These are phyloP conservation scores for Agapostemon virescens DNA, from an alignment of 2,888 invertebrate species.

Conservation along the genomic window DNA sequence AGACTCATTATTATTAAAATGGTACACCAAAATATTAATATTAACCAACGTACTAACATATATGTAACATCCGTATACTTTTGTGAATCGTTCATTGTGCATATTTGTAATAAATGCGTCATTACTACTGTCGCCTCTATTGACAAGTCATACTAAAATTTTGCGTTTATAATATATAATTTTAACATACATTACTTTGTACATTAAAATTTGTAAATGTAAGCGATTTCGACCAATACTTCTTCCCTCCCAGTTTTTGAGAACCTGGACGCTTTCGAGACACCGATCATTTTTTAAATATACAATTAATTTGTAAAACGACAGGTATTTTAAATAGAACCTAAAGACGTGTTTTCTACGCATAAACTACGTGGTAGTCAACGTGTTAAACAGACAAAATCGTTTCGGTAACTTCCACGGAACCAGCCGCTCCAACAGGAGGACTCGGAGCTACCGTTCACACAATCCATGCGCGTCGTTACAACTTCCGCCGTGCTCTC, in stretches of 20 bases:
- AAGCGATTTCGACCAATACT: neutral
- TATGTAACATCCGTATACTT: no score
- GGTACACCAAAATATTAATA: no score
- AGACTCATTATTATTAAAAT: no score
- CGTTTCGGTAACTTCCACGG: constrained; percentile 23
- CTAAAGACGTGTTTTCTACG: constrained; percentile 38
- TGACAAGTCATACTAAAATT: no score
- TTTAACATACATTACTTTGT: no score
- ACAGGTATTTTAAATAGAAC: neutral
- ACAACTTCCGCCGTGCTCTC: constrained; percentile 63
- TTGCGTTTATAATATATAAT: no score
- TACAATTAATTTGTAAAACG: constrained; percentile 9
- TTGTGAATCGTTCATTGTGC: no score
- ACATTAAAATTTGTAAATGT: no score
- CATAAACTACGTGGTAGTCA: neutral
- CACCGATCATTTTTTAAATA: neutral
- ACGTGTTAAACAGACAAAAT: constrained; percentile 50
- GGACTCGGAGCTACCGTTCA: constrained; percentile 7
- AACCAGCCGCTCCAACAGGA: constrained; percentile 11
- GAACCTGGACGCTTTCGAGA: neutral
- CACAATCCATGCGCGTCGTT: constrained; percentile 33
- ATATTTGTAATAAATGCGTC: no score
- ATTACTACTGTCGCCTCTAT: no score
- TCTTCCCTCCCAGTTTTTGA: neutral
- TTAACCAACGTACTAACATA: no score